A percentile compares a stretch with the other conserved stretches of the same genome.
Conservation (phyloP, 2,797 vertebrate genomes). For the Spinus olivaceus region DNA sequence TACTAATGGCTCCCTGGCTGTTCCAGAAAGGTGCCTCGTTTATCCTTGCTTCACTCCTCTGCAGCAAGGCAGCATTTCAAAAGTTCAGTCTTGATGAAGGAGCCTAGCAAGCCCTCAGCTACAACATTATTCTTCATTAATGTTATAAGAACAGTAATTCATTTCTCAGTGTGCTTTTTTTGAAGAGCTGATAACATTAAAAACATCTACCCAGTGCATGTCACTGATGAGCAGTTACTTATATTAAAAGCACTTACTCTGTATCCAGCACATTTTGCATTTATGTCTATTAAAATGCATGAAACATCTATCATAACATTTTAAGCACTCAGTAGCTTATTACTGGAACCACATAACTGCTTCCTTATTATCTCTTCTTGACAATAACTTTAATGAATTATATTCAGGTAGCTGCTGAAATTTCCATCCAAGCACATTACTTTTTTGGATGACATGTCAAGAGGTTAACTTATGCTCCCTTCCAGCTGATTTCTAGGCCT, state of each 20-base stretch:
- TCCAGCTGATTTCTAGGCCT: constrained; percentile 43
- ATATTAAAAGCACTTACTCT: constrained; percentile 18
- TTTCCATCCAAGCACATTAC: constrained; percentile 9
- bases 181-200: constrained; percentile 7
- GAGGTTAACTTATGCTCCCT: constrained; percentile 52
- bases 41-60: not conserved
- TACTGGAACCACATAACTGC: constrained; percentile 34
- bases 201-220: constrained; percentile 22
- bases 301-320: constrained; percentile 48
- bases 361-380: constrained; percentile 54
- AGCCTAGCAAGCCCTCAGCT: not conserved
- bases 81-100: constrained; percentile 9
- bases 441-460: not conserved
- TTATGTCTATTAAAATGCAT: constrained; percentile 60
- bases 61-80: not conserved
- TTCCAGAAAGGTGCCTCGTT: not conserved
- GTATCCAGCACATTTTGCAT: constrained; percentile 14
- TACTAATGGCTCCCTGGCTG: not conserved
- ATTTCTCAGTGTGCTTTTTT: constrained; percentile 1
- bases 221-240: constrained; percentile 42
- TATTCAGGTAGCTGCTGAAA: constrained; percentile 42
- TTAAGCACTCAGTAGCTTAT: constrained; percentile 41
- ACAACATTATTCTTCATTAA: constrained; percentile 17
- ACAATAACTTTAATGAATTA: constrained; percentile 40
- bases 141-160: constrained; percentile 36